Evolutionary conservation across 1,140 invertebrate genomes (phyloP), one percentile per base, ranked within the genome.

Genomic region (Drosophila serrata): DNA sequence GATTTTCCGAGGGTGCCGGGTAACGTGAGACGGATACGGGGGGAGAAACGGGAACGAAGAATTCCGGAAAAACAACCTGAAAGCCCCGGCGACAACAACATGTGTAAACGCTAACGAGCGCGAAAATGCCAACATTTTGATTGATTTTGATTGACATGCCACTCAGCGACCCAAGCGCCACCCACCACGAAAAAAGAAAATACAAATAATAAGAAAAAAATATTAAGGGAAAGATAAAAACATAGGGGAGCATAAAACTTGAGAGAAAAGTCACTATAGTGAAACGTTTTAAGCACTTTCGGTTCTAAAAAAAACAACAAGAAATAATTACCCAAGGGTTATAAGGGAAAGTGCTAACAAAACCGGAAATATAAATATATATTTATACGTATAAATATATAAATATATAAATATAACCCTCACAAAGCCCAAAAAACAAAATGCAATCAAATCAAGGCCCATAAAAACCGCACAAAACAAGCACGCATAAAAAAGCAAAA

Each of bases 91-190:
- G 39, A 37, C 68, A 72, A 72, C 65, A 82, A 82, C 84, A 88
- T 80, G 84, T 88, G 84, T 87, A 88, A 87, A 77, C 64, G 82
- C 76, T 74, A 82, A 82, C 79, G 70, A 82, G 82, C 62, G 70
- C 64, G 75, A 77, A 76, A 78, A 62, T 56, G 75, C 51, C 48
- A 75, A 61, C 69, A 68, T 67, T 79, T 81, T 90, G 84, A 88
- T 90, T 88, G 84, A 88, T 88, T 90, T 88, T 88, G 84, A 88
- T 88, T 88, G 84, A 88, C 84, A 84, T 42, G 77, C 80, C 84
- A 88, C 84, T 88, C 84, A 90, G 48, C 37, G 43, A n/a, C 33
- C 42, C 43, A 40, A 40, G 65, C 45, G 73, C 65, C 85, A 87
- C 75, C 75, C 76, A 78, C 51, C 56, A 53, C 39, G 64, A 13